Evolutionary conservation across 2,888 invertebrate species (phyloP).

Genomic region (Melieria crassipennis): DNA sequence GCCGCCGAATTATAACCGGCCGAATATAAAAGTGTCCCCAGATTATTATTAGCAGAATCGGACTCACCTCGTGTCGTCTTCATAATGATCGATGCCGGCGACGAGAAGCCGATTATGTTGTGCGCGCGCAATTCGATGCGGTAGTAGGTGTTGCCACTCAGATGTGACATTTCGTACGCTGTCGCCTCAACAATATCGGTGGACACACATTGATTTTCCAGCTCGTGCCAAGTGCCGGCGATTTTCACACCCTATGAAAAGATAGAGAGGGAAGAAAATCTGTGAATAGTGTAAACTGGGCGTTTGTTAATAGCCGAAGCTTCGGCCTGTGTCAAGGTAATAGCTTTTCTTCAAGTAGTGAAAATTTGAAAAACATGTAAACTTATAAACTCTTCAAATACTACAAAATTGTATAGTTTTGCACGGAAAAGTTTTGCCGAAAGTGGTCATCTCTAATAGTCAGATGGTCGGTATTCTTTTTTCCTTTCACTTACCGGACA

Average conservation of each 20-base stretch:
- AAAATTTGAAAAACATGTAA: not conserved
- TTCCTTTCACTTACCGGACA: conserved; percentile 74
- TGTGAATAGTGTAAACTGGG: not conserved
- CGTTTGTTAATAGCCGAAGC: not conserved
- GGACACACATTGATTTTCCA: conserved; percentile 69
- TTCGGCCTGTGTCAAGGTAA: too few relatives aligned
- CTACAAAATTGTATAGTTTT: too few relatives aligned
- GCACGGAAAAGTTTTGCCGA: too few relatives aligned
- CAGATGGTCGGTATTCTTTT: not conserved
- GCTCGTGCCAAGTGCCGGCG: conserved; percentile 74
- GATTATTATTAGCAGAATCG: conserved; percentile 66
- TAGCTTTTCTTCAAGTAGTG: too few relatives aligned
- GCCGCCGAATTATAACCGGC: conserved; percentile 65
- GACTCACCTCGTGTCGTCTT: conserved; percentile 91
- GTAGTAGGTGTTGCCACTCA: conserved; percentile 84
- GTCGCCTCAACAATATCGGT: conserved; percentile 73
- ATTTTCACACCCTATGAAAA: conserved; percentile 72
- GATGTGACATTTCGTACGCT: conserved; percentile 74
- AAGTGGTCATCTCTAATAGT: not conserved
- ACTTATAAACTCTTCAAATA: too few relatives aligned
- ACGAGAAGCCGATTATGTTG: conserved; percentile 85
- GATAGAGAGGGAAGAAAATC: conserved; percentile 12
- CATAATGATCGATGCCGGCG: conserved; percentile 79
- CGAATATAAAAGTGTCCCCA: conserved; percentile 66
- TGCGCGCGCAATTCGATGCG: conserved; percentile 85